Conservation (phyloP, 2,888 invertebrate species). For the Eupithecia exiguata region DNA sequence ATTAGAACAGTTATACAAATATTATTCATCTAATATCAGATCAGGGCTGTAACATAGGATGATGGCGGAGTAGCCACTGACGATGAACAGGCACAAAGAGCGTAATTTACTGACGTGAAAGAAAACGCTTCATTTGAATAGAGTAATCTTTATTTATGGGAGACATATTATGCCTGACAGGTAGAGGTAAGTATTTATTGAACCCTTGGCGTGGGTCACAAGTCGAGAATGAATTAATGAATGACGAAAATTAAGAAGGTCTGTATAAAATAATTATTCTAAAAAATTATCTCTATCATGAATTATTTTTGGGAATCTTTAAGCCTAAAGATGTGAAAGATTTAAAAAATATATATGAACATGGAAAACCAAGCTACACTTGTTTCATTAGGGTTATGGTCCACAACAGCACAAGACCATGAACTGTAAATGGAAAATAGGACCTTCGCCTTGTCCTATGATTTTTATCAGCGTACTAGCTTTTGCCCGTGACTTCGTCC, state of each 20-base stretch:
- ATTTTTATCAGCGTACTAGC: too few relatives aligned
- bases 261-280: too few relatives aligned
- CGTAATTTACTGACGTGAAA: constrained; percentile 49
- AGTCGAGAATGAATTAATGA: background rate
- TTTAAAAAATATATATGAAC: too few relatives aligned
- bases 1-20: constrained; percentile 52
- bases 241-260: background rate
- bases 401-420: background rate
- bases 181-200: background rate
- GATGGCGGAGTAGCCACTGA: constrained; percentile 43
- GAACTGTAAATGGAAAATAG: background rate
- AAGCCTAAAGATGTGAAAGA: too few relatives aligned
- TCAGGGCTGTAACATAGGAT: constrained; percentile 58
- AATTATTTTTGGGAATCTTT: too few relatives aligned
- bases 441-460: too few relatives aligned
- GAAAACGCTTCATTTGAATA: constrained; percentile 40
- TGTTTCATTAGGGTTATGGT: background rate
- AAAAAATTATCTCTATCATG: too few relatives aligned
- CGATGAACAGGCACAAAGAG: constrained; percentile 46
- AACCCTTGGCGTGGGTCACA: background rate
- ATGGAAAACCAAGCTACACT: too few relatives aligned
- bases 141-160: constrained; percentile 3
- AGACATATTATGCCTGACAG: background rate
- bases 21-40: constrained; percentile 55
- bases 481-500: too few relatives aligned